phyloP scores from a whole-genome alignment of 1,140 invertebrate genomes.

The Cyclargus thomasi region DNA sequence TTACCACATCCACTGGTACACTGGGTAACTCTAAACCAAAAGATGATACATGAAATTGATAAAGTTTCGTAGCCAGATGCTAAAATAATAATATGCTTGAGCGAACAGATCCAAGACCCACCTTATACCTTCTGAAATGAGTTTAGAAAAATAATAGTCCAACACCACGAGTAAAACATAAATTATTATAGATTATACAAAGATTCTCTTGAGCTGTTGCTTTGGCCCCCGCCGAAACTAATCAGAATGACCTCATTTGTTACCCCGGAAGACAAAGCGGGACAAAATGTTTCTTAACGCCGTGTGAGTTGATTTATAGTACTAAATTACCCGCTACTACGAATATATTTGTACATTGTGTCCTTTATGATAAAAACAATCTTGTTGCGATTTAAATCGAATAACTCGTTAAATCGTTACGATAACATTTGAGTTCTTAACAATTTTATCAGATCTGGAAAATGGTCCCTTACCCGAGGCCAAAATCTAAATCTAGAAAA shows the following conservation, averaged over 20 bases:
- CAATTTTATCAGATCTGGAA: too few relatives aligned
- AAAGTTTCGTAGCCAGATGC: background rate
- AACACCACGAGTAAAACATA: conserved; percentile 5
- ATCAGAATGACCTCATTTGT: background rate
- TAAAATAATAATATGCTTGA: background rate
- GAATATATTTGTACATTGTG: background rate
- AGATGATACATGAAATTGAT: background rate
- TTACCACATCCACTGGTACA: background rate
- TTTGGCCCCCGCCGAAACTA: background rate
- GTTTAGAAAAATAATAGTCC: conserved; percentile 9
- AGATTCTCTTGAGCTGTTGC: background rate
- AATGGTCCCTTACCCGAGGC: too few relatives aligned
- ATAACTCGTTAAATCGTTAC: too few relatives aligned
- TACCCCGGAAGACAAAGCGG: background rate
- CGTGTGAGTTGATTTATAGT: background rate
- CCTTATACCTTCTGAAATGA: conserved; percentile 10
- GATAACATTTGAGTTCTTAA: background rate
- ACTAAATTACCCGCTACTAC: background rate
- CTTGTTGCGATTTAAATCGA: background rate
- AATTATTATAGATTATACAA: background rate
- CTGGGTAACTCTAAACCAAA: background rate
- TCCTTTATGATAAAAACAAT: background rate
- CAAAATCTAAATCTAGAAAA: too few relatives aligned
- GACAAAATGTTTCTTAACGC: background rate
- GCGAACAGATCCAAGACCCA: conserved; percentile 5